Conservation (phyloP, 2,113 vertebrate genomes). For the Bujurquina vittata region DNA sequence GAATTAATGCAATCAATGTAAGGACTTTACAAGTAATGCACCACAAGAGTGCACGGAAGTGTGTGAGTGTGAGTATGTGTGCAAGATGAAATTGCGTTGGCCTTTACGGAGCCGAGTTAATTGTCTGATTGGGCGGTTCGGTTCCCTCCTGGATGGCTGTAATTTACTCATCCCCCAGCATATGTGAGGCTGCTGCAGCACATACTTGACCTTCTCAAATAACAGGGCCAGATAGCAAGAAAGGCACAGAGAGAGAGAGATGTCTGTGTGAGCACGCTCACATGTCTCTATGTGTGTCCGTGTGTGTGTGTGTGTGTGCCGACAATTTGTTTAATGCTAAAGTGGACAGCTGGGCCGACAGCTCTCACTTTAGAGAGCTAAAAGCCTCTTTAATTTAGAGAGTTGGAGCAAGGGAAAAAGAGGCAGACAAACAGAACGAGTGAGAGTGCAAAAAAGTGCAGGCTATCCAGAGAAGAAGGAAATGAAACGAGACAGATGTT, state of each 20-base stretch:
- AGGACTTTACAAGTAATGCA: slow-evolving; percentile 22
- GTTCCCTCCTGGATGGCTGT: slow-evolving; percentile 63
- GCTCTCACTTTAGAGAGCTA: slow-evolving; percentile 68
- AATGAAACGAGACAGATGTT: slow-evolving; percentile 52
- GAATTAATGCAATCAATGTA: slow-evolving; percentile 50
- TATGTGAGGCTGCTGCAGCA: slow-evolving; percentile 56
- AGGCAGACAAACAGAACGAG: slow-evolving; percentile 37
- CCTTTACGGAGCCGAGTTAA: slow-evolving; percentile 70
- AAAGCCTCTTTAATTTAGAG: slow-evolving; percentile 74
- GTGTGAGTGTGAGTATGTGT: slow-evolving; percentile 23
- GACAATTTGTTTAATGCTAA: slow-evolving; percentile 71
- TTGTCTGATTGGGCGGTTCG: slow-evolving; percentile 67
- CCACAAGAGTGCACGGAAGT: background rate
- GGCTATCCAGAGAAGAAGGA: slow-evolving; percentile 15
- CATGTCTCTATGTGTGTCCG: slow-evolving; percentile 3
- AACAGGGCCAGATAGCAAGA: slow-evolving; percentile 34
- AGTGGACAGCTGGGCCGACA: slow-evolving; percentile 73
- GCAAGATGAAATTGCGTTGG: slow-evolving; percentile 62
- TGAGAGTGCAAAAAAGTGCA: slow-evolving; percentile 15
- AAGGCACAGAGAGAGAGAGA: slow-evolving; percentile 26
- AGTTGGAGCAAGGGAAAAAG: slow-evolving; percentile 39
- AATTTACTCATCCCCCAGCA: slow-evolving; percentile 65
- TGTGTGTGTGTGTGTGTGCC: slow-evolving; percentile 29
- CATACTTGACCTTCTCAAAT: slow-evolving; percentile 75
- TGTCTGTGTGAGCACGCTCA: background rate